Conservation (phyloP, 1,140 invertebrate species). For the Trypoxylus dichotomus region DNA sequence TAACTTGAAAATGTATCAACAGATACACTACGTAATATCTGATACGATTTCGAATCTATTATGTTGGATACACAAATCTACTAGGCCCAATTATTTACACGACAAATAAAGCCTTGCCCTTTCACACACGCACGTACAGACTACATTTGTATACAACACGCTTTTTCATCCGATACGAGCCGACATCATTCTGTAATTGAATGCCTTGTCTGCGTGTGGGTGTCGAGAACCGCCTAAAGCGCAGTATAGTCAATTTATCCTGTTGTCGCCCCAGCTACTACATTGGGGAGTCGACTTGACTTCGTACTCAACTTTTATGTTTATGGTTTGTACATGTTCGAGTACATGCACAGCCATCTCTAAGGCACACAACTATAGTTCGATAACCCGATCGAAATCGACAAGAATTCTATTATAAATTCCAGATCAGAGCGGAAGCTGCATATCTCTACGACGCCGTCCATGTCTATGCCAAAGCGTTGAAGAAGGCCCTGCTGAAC, state of each 20-base stretch:
- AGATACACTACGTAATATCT: too few relatives aligned
- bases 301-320: neutral
- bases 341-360: neutral
- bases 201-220: neutral
- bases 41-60: too few relatives aligned
- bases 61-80: too few relatives aligned
- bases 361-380: neutral
- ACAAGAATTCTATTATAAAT: constrained; percentile 34
- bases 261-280: neutral
- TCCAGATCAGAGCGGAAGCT: constrained; percentile 81
- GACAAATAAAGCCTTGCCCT: too few relatives aligned
- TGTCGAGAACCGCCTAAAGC: neutral
- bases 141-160: too few relatives aligned
- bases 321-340: constrained; percentile 10
- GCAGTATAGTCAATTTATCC: neutral
- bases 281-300: neutral
- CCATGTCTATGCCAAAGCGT: constrained; percentile 77
- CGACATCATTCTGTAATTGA: neutral
- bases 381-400: neutral
- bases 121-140: too few relatives aligned
- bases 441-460: constrained; percentile 92
- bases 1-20: too few relatives aligned
- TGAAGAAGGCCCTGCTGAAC: constrained; percentile 67
- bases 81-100: too few relatives aligned
- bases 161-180: too few relatives aligned